Base-by-base conservation (phyloP, 2,888 invertebrate species). In the Seira musarum region DNA sequence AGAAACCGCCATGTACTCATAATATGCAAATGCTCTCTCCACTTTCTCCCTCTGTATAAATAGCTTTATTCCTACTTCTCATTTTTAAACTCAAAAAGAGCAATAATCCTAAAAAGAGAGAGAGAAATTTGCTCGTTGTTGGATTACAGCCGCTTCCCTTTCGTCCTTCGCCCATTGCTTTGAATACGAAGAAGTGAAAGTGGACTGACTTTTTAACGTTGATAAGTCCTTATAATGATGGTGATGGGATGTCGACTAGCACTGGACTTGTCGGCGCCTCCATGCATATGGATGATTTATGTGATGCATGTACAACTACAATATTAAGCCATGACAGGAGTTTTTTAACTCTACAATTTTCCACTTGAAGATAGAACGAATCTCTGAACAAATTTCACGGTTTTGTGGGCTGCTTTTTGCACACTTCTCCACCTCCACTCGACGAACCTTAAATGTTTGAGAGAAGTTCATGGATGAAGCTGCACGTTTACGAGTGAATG, bases 231-330 rank as follows among this genome's bases (percentile, higher is more conserved):
- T 5, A 40, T 40, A 13, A 13, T 40, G 40, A 40, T 40, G 40
- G 40, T 5, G 13, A 8, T 5, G 40, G 6, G 40, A 40, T 40
- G 40, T 8, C 40, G 40, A 40, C 40, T 5, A 40, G 6, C 13
- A 22, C 68, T 61, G 68, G 63, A 66, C 68, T 68, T 68, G 75
- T 75, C 75, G 66, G 68, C 61, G 68, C 75, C 68, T 61, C 22
- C 75, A 75, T 75, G 75, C 75, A 75, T 75, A 68, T 68, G 75
- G 53, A 75, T 66, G 67, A 68, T 75, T 75, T 74, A 66, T 72
- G 72, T 35, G 8, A n/a, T 65, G 17, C 35, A 30, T 65, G 65
- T 8, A 10, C 35, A 10, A 35, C 6, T 30, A 65, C 65, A 35
- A 65, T 35, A 17, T 24, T 22, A 65, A 30, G 30, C 30, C 24